These are phyloP conservation scores for Fulmarus glacialis DNA, from an alignment of 2,113 vertebrate genomes.

Conservation along the genomic window DNA sequence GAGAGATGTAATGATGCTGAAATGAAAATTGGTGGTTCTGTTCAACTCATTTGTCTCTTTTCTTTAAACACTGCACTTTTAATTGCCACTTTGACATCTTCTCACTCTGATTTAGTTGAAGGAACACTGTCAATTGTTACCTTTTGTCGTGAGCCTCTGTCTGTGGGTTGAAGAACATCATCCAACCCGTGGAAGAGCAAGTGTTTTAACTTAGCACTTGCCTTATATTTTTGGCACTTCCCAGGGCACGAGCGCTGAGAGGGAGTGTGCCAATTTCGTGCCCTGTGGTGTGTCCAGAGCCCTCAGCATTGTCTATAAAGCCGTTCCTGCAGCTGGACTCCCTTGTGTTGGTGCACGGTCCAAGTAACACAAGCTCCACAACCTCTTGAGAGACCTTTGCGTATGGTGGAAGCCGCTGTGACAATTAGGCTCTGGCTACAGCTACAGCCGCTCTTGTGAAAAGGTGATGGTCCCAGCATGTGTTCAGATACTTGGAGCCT, in stretches of 20 bases:
- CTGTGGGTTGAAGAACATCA: not conserved
- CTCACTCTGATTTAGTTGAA: not conserved
- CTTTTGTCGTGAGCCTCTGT: not conserved
- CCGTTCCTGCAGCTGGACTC: not conserved
- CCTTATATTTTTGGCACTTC: not conserved
- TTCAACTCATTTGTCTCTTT: not conserved
- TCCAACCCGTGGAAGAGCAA: not conserved
- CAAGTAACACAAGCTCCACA: accelerated
- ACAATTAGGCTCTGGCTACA: not conserved
- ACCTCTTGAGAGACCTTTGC: not conserved
- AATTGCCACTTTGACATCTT: not conserved
- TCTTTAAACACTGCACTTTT: not conserved
- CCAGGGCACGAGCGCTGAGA: accelerated
- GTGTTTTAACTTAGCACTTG: not conserved
- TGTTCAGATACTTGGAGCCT: not conserved
- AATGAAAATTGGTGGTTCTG: not conserved
- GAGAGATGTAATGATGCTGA: not conserved
- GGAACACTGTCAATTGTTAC: not conserved
- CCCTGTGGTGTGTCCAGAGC: not conserved
- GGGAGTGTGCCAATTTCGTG: accelerated
- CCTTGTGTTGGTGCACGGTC: accelerated
- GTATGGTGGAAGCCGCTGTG: not conserved
- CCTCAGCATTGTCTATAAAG: accelerated
- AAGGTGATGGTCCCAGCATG: not conserved
- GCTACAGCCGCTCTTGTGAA: not conserved